A percentile compares a stretch with the other conserved stretches of the same genome.
phyloP scores from a whole-genome alignment of 2,113 vertebrate genomes.

The Nipponia nippon region DNA sequence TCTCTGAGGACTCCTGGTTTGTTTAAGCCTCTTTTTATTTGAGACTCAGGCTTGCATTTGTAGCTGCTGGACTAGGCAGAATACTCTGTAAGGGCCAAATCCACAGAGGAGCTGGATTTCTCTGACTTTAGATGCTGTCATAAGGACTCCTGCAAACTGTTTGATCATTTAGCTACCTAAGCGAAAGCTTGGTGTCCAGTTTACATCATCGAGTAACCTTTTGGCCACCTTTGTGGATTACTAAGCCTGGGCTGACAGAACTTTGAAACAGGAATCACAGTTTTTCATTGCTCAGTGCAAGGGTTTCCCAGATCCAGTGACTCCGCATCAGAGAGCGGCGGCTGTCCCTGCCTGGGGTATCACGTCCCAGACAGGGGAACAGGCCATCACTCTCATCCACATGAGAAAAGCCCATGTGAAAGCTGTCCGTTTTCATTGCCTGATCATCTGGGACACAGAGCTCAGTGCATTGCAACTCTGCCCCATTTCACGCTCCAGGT shows the following conservation, averaged over 20 bases:
- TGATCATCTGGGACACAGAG: not conserved
- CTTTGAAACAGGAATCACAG: not conserved
- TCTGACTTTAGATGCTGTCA: not conserved
- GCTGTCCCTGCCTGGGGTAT: not conserved
- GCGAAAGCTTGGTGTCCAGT: not conserved
- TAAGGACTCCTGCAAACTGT: not conserved
- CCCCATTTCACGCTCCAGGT: not conserved
- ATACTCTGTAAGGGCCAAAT: not conserved
- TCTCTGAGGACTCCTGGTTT: not conserved
- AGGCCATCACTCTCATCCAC: accelerated
- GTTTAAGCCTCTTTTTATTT: not conserved
- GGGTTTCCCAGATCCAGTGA: not conserved
- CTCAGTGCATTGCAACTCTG: not conserved
- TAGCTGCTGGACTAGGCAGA: not conserved
- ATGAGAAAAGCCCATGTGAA: accelerated
- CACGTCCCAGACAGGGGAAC: not conserved
- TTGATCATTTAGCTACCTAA: not conserved
- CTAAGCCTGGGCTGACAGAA: not conserved
- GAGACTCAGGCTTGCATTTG: not conserved
- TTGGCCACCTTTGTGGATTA: not conserved
- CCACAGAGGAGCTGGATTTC: not conserved
- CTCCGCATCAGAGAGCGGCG: accelerated
- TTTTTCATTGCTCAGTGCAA: not conserved
- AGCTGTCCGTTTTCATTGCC: not conserved
- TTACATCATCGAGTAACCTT: not conserved